Evolutionary conservation across 2,888 invertebrate species (phyloP).

Genomic region (Caenorhabditis virilis): DNA sequence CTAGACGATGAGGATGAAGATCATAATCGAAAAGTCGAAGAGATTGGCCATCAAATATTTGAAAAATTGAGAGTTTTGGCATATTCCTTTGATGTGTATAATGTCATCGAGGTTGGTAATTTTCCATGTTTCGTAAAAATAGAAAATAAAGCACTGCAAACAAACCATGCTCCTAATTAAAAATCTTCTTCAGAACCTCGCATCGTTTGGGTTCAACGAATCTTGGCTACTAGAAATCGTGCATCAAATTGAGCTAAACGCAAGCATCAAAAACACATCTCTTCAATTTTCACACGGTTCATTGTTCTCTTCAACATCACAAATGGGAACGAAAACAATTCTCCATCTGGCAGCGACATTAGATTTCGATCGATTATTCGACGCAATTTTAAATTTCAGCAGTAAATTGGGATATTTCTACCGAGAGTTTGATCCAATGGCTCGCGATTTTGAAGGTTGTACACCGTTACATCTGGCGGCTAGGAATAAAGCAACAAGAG

Average conservation of each 20-base stretch:
- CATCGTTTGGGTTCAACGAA: no score
- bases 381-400: conserved; percentile 74
- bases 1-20: background rate
- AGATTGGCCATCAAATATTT: conserved; percentile 16
- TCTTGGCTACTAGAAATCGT: no score
- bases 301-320: no score
- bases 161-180: no score
- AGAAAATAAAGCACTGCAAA: no score
- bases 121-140: no score
- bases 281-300: no score
- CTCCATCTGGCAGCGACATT: conserved; percentile 88
- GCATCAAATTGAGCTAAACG: no score
- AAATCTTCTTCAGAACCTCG: no score
- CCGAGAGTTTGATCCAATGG: conserved; percentile 89
- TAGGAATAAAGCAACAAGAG: conserved; percentile 1
- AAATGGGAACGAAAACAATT: conserved; percentile 70
- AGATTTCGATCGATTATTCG: conserved; percentile 82
- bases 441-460: conserved; percentile 85
- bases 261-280: no score
- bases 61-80: conserved; percentile 28
- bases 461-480: conserved; percentile 77
- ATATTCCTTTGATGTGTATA: conserved; percentile 14
- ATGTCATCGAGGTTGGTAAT: conserved; percentile 7
- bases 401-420: conserved; percentile 77
- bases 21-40: background rate